Conservation (phyloP, 2,113 vertebrate genomes). For the Leucoraja erinaceus region DNA sequence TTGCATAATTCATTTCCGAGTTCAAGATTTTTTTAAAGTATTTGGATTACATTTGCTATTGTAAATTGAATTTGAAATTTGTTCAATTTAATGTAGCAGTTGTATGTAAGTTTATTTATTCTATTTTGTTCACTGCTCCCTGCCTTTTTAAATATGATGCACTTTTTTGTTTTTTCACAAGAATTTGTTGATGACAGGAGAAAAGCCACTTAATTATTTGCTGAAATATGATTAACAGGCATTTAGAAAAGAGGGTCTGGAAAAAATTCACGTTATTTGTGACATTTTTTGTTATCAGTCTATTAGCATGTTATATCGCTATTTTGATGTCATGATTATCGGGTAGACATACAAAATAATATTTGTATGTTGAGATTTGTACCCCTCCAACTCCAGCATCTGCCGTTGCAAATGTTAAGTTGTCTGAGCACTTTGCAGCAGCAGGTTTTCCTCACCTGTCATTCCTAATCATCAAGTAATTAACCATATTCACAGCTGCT, state of each 20-base stretch:
- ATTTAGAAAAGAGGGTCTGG: conserved; percentile 45
- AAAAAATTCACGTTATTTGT: conserved; percentile 48
- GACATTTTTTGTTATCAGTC: background rate
- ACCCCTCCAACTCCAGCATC: background rate
- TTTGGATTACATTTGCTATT: conserved; percentile 72
- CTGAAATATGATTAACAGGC: background rate
- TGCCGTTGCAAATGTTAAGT: conserved; percentile 21
- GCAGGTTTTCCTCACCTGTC: conserved; percentile 58
- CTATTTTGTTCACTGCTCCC: too few relatives aligned
- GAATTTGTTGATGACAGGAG: background rate
- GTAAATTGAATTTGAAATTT: conserved; percentile 63
- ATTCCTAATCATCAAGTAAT: conserved; percentile 57
- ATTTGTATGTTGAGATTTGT: background rate
- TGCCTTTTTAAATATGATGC: background rate
- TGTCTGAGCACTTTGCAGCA: conserved; percentile 50
- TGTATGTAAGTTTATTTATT: background rate
- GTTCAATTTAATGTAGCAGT: conserved; percentile 30
- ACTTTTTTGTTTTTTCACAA: background rate
- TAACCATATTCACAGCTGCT: conserved; percentile 61
- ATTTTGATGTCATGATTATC: background rate
- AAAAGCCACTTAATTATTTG: background rate
- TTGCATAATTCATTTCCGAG: conserved; percentile 64
- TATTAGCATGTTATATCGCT: background rate
- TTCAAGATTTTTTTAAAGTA: conserved; percentile 42
- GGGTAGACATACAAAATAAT: background rate